Conservation (phyloP, 2,888 invertebrate genomes). For the Drosophila hamatofila region DNA sequence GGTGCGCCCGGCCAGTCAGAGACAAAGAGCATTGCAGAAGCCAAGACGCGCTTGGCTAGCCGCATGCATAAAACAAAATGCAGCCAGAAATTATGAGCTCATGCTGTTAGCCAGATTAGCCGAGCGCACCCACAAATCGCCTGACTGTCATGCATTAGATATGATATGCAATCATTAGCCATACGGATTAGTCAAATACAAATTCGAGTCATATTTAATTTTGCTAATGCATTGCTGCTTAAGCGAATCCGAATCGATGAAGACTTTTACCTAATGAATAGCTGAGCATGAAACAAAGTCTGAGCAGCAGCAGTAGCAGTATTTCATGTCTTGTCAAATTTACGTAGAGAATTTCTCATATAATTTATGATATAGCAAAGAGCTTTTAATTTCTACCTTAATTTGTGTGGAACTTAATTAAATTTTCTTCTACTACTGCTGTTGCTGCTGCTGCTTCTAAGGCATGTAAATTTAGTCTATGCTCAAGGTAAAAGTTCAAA, state of each 20-base stretch:
- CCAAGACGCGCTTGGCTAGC: constrained; percentile 3
- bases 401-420: constrained; percentile 45
- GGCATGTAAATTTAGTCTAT: constrained; percentile 27
- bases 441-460: not conserved
- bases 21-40: not conserved
- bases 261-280: not conserved
- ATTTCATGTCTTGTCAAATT: constrained; percentile 35
- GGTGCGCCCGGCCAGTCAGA: constrained; percentile 50
- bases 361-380: constrained; percentile 42
- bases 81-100: constrained; percentile 44
- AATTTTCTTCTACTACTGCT: constrained; percentile 25
- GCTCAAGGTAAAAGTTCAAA: constrained; percentile 31
- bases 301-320: not conserved
- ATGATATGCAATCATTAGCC: constrained; percentile 22
- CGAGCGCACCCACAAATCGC: constrained; percentile 55
- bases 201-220: constrained; percentile 37
- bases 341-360: constrained; percentile 20
- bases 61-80: constrained; percentile 67
- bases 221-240: constrained; percentile 44
- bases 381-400: constrained; percentile 14
- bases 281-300: not conserved
- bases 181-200: constrained; percentile 11
- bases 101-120: constrained; percentile 10
- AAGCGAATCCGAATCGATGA: constrained; percentile 16
- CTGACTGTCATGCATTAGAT: constrained; percentile 51